A percentile compares a stretch with the other conserved stretches of the same genome.
Evolutionary conservation across 2,113 vertebrate species (phyloP).

Genomic region (Bos indicus): DNA sequence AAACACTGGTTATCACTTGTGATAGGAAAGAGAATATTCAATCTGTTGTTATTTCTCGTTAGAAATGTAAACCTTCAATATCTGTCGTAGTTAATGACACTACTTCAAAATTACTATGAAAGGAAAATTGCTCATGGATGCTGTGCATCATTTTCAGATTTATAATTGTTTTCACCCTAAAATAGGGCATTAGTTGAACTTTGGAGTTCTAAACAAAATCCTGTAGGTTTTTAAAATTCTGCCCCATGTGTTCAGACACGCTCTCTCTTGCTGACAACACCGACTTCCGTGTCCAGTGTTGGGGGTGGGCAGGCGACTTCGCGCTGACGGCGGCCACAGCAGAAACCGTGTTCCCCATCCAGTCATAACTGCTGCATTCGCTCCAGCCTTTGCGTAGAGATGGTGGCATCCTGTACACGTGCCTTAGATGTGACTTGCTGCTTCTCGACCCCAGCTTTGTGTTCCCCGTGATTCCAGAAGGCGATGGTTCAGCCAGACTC

Average conservation of each 20-base stretch:
- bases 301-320: conserved; percentile 70
- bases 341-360: conserved; percentile 63
- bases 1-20: conserved; percentile 88
- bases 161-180: conserved; percentile 88
- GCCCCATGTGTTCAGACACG: conserved; percentile 80
- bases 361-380: conserved; percentile 72
- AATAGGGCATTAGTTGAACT: conserved; percentile 89
- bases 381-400: conserved; percentile 69
- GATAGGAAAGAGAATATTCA: conserved; percentile 84
- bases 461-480: conserved; percentile 70
- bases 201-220: conserved; percentile 86
- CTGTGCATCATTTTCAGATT: conserved; percentile 87
- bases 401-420: conserved; percentile 81
- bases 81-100: conserved; percentile 86
- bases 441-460: conserved; percentile 79
- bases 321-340: conserved; percentile 62
- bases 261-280: conserved; percentile 75
- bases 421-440: conserved; percentile 84
- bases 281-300: conserved; percentile 73
- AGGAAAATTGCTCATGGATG: conserved; percentile 85
- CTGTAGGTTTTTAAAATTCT: conserved; percentile 84
- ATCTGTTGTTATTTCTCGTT: conserved; percentile 87
- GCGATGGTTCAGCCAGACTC: conserved; percentile 73
- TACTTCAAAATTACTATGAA: conserved; percentile 78
- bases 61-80: conserved; percentile 86